Evolutionary conservation across 2,888 invertebrate genomes (phyloP).

Genomic region (Nomada ruficornis): DNA sequence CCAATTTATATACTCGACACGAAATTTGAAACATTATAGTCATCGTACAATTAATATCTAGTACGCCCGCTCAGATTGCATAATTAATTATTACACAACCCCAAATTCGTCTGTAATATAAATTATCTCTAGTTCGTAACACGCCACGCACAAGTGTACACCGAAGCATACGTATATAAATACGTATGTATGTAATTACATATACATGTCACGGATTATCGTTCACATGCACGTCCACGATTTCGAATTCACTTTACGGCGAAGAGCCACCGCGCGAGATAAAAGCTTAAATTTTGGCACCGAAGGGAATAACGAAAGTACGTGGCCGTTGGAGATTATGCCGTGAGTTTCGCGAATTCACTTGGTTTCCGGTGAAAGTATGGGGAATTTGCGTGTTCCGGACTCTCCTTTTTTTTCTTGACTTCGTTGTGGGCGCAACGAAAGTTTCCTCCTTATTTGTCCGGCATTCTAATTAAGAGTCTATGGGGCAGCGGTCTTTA

Average conservation of each 20-base stretch:
- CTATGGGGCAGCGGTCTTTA: constrained; percentile 11
- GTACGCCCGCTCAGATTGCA: not conserved
- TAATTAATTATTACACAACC: not conserved
- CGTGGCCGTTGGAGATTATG: not conserved
- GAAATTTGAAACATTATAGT: not conserved
- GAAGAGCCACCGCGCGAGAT: constrained; percentile 3
- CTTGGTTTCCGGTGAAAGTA: not conserved
- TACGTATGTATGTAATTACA: not conserved
- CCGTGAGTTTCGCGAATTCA: constrained; percentile 13
- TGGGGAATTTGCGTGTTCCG: constrained; percentile 18
- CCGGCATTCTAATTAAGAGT: constrained; percentile 32
- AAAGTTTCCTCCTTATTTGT: constrained; percentile 27
- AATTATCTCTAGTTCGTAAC: not conserved
- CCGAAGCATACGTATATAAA: not conserved
- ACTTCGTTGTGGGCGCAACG: constrained; percentile 34
- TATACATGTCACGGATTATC: not conserved
- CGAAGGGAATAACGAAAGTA: constrained; percentile 11
- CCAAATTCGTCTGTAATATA: not conserved
- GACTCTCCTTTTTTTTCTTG: not conserved
- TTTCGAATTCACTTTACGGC: constrained; percentile 15
- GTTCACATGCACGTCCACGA: too few relatives aligned
- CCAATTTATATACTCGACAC: not conserved
- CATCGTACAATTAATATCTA: not conserved
- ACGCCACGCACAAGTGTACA: not conserved
- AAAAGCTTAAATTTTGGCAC: not conserved